phyloP scores from a whole-genome alignment of 1,140 invertebrate species.

The Elymnias hypermnestra region DNA sequence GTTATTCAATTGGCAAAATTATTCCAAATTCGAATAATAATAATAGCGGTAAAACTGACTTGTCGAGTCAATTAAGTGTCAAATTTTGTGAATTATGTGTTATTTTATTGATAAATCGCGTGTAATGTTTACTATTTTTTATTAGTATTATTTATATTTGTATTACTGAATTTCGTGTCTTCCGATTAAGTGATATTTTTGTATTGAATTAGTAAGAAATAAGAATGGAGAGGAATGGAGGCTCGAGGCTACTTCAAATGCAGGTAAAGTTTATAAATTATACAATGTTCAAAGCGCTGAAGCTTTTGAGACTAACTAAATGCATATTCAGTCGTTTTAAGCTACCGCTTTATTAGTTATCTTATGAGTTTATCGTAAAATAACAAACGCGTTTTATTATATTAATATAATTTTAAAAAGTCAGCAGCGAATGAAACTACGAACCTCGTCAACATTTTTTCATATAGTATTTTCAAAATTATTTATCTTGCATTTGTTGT shows the following conservation, averaged over 20 bases:
- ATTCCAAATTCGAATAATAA: conserved; percentile 20
- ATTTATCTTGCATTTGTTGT: too few species aligned
- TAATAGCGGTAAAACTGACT: conserved; percentile 20
- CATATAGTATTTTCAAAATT: too few species aligned
- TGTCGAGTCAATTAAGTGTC: conserved; percentile 38
- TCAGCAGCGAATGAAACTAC: too few species aligned
- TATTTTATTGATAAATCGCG: conserved; percentile 37
- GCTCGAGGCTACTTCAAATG: conserved; percentile 76
- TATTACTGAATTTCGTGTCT: conserved; percentile 21
- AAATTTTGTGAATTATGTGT: conserved; percentile 50
- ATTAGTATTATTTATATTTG: neutral
- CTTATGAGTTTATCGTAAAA: too few species aligned
- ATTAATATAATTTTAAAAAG: too few species aligned
- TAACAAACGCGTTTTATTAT: too few species aligned
- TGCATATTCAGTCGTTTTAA: too few species aligned
- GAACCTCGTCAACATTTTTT: too few species aligned
- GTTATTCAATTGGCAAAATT: conserved; percentile 5
- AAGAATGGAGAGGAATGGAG: conserved; percentile 57
- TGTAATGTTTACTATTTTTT: conserved; percentile 25
- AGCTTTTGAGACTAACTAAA: too few species aligned
- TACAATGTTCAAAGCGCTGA: too few species aligned
- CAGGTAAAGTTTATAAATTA: conserved; percentile 61
- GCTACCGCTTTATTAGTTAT: too few species aligned
- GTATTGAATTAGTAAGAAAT: conserved; percentile 15
- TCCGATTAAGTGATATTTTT: conserved; percentile 26